Evolutionary conservation across 2,888 invertebrate genomes (phyloP), one percentile per base, ranked within the genome.

Genomic region (Spisula subtruncata): DNA sequence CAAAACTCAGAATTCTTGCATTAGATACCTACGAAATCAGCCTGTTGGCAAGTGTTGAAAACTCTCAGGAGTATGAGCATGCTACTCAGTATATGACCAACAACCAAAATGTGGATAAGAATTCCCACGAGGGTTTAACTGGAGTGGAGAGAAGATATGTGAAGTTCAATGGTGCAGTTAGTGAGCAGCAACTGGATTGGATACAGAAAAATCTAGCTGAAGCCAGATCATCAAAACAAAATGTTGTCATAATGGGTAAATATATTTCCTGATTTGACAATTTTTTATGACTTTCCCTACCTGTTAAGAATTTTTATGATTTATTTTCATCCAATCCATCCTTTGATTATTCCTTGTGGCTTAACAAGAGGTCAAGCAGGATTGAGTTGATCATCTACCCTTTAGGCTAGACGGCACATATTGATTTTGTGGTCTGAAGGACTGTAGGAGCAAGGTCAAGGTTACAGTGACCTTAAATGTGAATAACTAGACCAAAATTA

Each of bases 1-100:
- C 93, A 8, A 91, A 93, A 16, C 88, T 96, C 25, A 94, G 95
- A 86, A 85, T 97, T 29, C 93, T 97, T 51, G 95, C 95, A 29
- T 87, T 97, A 25, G 97, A 97, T 90, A 94, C 95, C 35, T 97
- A 96, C 92, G 97, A 97, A 54, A 93, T 97, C 5, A 95, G 96
- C 86, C 88, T 96, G n/a, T 89, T 96, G 12, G 97, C 96, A 5
- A 94, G 95, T 83, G 56, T 86, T 5, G 92, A 94, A 48, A 91
- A 92, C 20, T 88, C 90, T 10, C 86, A 89, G 20, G 93, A 96
- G 85, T 95, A 94, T 60, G 86, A 94, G n/a, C 71, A 92, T 82
- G 96, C 96, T 0, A 71, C 90, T 25, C 83, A 93, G 12, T 92
- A 95, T 20, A 83, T 97, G 48, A 75, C 92, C 32, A 92, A 93